Evolutionary conservation across 2,888 invertebrate genomes (phyloP).

Genomic region (Macrophya alboannulata): DNA sequence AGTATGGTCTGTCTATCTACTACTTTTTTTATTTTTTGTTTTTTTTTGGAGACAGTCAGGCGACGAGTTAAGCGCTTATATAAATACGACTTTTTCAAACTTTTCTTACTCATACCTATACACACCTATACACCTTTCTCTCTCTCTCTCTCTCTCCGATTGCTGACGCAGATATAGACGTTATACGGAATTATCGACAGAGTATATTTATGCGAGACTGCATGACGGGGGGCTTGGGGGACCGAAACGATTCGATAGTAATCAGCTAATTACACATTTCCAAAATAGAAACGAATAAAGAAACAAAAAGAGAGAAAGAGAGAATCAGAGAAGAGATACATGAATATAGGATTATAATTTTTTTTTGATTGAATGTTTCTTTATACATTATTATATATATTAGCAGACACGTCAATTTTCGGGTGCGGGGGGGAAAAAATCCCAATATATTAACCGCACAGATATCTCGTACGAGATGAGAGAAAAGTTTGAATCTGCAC

Average conservation of each 20-base stretch:
- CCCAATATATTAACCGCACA: too few relatives aligned
- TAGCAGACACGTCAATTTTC: too few relatives aligned
- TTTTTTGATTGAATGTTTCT: too few relatives aligned
- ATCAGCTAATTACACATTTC: neutral
- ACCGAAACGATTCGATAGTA: neutral
- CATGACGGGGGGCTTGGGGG: neutral
- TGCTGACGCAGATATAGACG: conserved; percentile 4
- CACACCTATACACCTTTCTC: conserved; percentile 14
- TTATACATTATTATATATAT: too few relatives aligned
- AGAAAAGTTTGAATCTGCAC: too few relatives aligned
- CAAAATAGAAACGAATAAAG: too few relatives aligned
- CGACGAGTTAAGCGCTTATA: conserved; percentile 45
- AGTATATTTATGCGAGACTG: neutral
- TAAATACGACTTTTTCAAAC: conserved; percentile 52
- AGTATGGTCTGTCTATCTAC: neutral
- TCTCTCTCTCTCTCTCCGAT: conserved; percentile 56
- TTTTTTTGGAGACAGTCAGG: conserved; percentile 54
- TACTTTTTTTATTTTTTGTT: too few relatives aligned
- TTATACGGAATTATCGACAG: neutral
- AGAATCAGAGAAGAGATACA: too few relatives aligned
- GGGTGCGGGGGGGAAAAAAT: too few relatives aligned
- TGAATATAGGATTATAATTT: too few relatives aligned
- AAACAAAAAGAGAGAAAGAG: too few relatives aligned
- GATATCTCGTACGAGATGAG: too few relatives aligned
- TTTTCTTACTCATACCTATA: neutral